Conservation (phyloP, 2,113 vertebrate species). For the Podarcis raffonei region DNA sequence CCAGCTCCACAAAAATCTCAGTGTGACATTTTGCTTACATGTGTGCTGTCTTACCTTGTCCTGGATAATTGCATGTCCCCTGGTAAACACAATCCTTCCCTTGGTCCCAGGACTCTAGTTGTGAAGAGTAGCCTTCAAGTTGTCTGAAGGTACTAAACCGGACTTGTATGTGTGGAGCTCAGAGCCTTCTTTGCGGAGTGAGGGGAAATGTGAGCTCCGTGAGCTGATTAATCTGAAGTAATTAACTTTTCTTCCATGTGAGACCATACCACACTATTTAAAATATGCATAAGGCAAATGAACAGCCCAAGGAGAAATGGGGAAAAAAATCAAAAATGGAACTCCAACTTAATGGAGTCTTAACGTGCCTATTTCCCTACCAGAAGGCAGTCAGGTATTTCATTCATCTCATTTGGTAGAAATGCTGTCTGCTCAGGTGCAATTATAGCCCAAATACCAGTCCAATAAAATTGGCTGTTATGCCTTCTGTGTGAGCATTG, state of each 20-base stretch:
- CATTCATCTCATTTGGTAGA: constrained; percentile 19
- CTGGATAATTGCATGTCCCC: not conserved
- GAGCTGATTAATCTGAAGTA: not conserved
- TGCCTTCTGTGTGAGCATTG: not conserved
- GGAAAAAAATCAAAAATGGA: not conserved
- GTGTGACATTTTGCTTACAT: not conserved
- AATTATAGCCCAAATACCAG: constrained; percentile 2
- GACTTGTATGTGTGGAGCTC: not conserved
- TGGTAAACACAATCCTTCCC: not conserved
- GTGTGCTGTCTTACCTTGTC: not conserved
- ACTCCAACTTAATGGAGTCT: not conserved
- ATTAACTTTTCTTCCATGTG: not conserved
- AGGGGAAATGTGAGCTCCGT: not conserved
- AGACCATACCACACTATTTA: not conserved
- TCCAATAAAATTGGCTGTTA: not conserved
- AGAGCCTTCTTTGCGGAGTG: not conserved
- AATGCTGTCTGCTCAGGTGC: not conserved
- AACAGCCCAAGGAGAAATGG: not conserved
- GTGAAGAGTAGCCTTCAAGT: not conserved
- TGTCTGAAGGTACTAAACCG: not conserved
- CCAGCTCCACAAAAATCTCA: not conserved
- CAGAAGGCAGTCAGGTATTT: not conserved
- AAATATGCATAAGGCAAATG: constrained; percentile 1
- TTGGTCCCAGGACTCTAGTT: not conserved
- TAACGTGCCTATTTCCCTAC: not conserved